These are phyloP conservation scores for Drosophila kanapiae DNA, from an alignment of 1,140 invertebrate species.

Conservation along the genomic window DNA sequence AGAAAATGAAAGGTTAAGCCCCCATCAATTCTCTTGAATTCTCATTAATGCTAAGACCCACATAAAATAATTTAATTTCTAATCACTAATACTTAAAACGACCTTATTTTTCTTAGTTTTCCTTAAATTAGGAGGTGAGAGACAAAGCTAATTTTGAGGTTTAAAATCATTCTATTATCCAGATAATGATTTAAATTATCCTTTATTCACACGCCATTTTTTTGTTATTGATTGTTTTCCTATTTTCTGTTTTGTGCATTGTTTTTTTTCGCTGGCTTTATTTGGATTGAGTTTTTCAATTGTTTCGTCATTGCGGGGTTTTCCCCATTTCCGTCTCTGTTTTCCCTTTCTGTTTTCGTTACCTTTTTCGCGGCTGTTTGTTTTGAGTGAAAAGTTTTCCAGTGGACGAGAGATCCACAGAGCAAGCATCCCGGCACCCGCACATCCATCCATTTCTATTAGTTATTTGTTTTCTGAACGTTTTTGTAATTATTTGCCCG, in stretches of 20 bases:
- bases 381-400: slow-evolving; percentile 41
- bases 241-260: slow-evolving; percentile 12
- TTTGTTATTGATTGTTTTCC: not conserved
- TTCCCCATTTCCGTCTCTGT: slow-evolving; percentile 26
- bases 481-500: slow-evolving; percentile 83
- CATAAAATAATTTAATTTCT: not conserved
- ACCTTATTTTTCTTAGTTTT: too few relatives aligned
- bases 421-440: slow-evolving; percentile 1
- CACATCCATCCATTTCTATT: slow-evolving; percentile 69
- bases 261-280: slow-evolving; percentile 28
- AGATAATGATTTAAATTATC: slow-evolving; percentile 13
- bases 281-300: slow-evolving; percentile 61
- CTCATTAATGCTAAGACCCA: not conserved
- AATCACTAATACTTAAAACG: not conserved
- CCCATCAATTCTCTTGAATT: not conserved
- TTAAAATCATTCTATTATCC: not conserved
- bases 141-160: not conserved
- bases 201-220: not conserved
- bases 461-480: slow-evolving; percentile 81
- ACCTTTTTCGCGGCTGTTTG: slow-evolving; percentile 44
- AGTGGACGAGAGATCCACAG: slow-evolving; percentile 8
- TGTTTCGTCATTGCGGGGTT: slow-evolving; percentile 55
- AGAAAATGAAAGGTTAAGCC: not conserved
- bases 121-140: not conserved
- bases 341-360: slow-evolving; percentile 55